Base-by-base conservation (phyloP, 1,140 invertebrate genomes). In the Tetragnatha versicolor region DNA sequence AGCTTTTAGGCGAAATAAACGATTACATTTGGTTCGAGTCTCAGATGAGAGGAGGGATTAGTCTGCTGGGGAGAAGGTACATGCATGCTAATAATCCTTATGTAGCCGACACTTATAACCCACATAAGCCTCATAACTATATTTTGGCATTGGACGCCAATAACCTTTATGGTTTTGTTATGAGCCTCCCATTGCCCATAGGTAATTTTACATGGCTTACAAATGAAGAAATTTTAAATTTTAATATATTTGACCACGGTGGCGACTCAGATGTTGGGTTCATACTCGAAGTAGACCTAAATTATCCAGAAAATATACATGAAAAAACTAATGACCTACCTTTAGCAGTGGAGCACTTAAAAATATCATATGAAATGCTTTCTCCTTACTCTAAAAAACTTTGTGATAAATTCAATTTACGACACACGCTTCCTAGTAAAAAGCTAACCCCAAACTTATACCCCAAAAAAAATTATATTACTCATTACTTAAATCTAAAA, bases 401-500 rank as follows among this genome's bases (percentile, higher is more conserved):
- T 6, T 66, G 63, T 29, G 20, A 45, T 45, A 45, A 66, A 27
- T 66, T 66, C 29, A 66, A 66, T 66, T 66, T 66, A 45, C 20
- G 12, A 47, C 22, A 5, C 14, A 66, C 39, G 10, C 20, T 66
- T 33, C 63, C 63, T 5, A 25, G 12, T 68, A 55, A 68, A 51
- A 80, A 80, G 58, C 37, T 80, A 20, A 33, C 42, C 9, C 47
- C 51, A 4, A 75, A 58, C 66, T 68, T 80, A n/a, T 37, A 17
- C 12, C 3, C n/a, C 14, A 76, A 76, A 53, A 80, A 81, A 79
- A 87, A 86, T 39, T 89, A 88, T 83, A 81, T 86, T 55, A 85
- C 88, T 39, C 88, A 89, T 83, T 88, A 88, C 83, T 65, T 81
- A 79, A 87, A 85, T 83, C 84, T 66, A 20, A 25, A 88, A 83